Evolutionary conservation across 2,888 invertebrate species (phyloP).

Genomic region (Laothoe populi): DNA sequence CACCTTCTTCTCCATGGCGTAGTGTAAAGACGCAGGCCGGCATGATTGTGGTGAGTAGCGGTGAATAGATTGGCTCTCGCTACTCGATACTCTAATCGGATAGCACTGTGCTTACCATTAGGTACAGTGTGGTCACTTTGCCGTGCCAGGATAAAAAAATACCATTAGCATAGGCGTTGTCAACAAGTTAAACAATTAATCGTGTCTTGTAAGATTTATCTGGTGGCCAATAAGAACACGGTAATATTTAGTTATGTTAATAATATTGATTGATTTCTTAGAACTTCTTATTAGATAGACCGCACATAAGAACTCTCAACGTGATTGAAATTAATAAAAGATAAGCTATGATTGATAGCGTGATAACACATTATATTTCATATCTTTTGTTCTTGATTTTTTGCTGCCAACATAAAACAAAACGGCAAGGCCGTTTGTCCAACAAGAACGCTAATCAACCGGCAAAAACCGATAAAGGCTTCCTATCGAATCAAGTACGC

Average conservation of each 20-base stretch:
- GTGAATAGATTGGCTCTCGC: no score
- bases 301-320: conserved; percentile 1
- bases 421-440: conserved; percentile 30
- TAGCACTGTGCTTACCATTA: no score
- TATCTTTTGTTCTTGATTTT: conserved; percentile 15
- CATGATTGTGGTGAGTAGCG: no score
- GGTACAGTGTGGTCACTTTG: no score
- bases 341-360: conserved; percentile 6
- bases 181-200: neutral
- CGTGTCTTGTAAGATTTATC: neutral
- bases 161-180: neutral
- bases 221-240: neutral
- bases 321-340: conserved; percentile 21
- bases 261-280: conserved; percentile 12
- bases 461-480: conserved; percentile 33
- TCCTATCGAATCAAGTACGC: conserved; percentile 49
- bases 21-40: no score
- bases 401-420: conserved; percentile 28
- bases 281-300: conserved; percentile 6
- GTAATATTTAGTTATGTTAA: neutral
- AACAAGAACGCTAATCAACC: conserved; percentile 32
- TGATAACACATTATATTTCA: neutral
- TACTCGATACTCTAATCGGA: no score
- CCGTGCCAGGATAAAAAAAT: neutral
- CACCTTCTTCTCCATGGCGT: no score